phyloP scores from a whole-genome alignment of 2,113 vertebrate genomes.

The Hippopotamus amphibius region DNA sequence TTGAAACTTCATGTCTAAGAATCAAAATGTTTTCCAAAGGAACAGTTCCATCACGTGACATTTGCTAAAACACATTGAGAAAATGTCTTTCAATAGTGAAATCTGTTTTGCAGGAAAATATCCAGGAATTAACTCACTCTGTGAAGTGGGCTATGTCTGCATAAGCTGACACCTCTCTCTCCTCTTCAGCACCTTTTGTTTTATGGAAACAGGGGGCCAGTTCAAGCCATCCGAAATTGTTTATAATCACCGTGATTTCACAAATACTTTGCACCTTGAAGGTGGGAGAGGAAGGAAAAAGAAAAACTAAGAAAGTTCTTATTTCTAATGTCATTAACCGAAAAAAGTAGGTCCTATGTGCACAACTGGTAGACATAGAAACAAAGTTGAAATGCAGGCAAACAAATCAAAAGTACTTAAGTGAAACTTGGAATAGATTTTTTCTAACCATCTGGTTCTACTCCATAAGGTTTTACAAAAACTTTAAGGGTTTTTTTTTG shows the following conservation, averaged over 20 bases:
- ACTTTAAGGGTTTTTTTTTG: neutral
- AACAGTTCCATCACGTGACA: conserved; percentile 47
- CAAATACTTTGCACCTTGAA: conserved; percentile 65
- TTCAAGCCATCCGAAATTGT: conserved; percentile 27
- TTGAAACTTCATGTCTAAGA: conserved; percentile 32
- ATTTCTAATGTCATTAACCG: conserved; percentile 59
- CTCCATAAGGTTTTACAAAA: conserved; percentile 7
- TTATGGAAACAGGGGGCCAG: conserved; percentile 5
- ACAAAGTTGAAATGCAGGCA: conserved; percentile 19
- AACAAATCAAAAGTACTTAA: conserved; percentile 30
- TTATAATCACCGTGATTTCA: conserved; percentile 45
- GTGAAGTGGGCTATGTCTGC: neutral
- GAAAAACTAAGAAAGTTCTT: conserved; percentile 13
- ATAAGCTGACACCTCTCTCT: conserved; percentile 31
- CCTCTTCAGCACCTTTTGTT: conserved; percentile 67
- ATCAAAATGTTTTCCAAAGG: conserved; percentile 70
- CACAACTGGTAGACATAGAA: conserved; percentile 41
- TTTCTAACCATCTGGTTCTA: conserved; percentile 37
- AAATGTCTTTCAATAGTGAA: conserved; percentile 35
- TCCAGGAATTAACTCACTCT: neutral
- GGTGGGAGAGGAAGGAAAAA: neutral
- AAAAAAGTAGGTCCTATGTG: neutral
- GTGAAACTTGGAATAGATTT: conserved; percentile 17
- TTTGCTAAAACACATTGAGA: conserved; percentile 45
- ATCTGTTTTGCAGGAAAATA: conserved; percentile 58